Evolutionary conservation across 2,888 invertebrate species (phyloP).

Genomic region (Actias luna): DNA sequence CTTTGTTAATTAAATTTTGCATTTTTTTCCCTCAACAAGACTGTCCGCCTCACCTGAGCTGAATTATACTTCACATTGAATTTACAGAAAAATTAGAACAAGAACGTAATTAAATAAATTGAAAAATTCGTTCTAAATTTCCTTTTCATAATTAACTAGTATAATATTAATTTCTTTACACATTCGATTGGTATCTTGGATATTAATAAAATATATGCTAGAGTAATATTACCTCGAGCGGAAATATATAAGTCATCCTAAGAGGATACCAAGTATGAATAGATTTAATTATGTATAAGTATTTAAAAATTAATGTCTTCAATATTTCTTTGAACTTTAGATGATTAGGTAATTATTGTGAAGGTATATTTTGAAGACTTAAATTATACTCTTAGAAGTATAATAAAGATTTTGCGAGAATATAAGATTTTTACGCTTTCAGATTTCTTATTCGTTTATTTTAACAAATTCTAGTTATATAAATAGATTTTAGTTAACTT

Average conservation of each 20-base stretch:
- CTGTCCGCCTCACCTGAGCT: slow-evolving; percentile 48
- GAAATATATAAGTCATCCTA: slow-evolving; percentile 4
- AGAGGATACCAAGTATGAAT: not conserved
- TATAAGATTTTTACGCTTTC: not conserved
- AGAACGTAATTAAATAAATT: slow-evolving; percentile 1
- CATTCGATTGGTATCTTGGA: slow-evolving; percentile 1
- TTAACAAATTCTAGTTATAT: not conserved
- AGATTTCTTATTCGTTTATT: not conserved
- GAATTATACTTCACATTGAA: slow-evolving; percentile 47
- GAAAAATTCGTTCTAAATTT: not conserved
- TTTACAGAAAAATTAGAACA: not conserved
- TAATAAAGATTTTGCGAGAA: too few species aligned
- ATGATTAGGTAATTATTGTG: too few species aligned
- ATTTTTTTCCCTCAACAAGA: slow-evolving; percentile 53
- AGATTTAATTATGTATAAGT: not conserved
- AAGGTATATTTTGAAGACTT: not conserved
- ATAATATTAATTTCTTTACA: slow-evolving; percentile 1
- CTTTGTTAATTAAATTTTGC: slow-evolving; percentile 80
- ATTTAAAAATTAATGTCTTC: not conserved
- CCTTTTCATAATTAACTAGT: not conserved
- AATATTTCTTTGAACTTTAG: not conserved
- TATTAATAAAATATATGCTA: not conserved
- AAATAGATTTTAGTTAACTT: not conserved
- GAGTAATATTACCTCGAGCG: not conserved
- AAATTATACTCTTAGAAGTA: too few species aligned